phyloP scores from a whole-genome alignment of 1,140 invertebrate species.

The Apolygus lucorum region DNA sequence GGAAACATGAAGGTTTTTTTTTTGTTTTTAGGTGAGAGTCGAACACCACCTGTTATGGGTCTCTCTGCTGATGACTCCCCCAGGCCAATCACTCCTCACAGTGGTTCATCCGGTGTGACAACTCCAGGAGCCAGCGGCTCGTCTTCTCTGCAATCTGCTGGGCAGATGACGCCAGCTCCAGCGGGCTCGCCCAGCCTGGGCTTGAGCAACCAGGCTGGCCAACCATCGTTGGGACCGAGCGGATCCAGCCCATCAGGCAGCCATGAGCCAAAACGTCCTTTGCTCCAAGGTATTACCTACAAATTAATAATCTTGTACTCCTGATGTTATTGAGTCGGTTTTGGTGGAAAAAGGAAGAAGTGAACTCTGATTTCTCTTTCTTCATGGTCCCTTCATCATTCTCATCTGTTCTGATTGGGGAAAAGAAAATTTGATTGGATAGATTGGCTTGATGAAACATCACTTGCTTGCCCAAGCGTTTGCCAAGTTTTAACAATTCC shows the following conservation, averaged over 20 bases:
- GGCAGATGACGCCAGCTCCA: slow-evolving; percentile 24
- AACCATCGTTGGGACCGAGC: neutral
- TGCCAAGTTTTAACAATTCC: no score
- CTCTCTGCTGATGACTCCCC: neutral
- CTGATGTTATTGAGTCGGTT: no score
- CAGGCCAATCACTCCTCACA: slow-evolving; percentile 1
- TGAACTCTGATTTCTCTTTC: no score
- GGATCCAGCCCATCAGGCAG: neutral
- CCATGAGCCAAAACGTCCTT: neutral
- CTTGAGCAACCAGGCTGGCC: slow-evolving; percentile 21
- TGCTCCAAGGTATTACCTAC: slow-evolving; percentile 8
- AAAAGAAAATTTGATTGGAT: no score
- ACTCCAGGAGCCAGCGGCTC: neutral
- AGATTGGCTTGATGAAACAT: no score
- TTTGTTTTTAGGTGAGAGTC: slow-evolving; percentile 13
- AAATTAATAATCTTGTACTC: no score
- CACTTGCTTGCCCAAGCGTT: no score
- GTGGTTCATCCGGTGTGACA: neutral
- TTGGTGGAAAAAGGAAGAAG: no score
- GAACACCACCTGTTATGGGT: slow-evolving; percentile 1
- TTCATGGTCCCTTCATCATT: no score
- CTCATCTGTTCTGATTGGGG: no score
- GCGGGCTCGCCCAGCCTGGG: slow-evolving; percentile 38
- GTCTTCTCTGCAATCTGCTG: neutral
- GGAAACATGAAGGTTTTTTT: slow-evolving; percentile 10